Base-by-base conservation (phyloP, 1,140 invertebrate genomes). In the Drosophila orena region DNA sequence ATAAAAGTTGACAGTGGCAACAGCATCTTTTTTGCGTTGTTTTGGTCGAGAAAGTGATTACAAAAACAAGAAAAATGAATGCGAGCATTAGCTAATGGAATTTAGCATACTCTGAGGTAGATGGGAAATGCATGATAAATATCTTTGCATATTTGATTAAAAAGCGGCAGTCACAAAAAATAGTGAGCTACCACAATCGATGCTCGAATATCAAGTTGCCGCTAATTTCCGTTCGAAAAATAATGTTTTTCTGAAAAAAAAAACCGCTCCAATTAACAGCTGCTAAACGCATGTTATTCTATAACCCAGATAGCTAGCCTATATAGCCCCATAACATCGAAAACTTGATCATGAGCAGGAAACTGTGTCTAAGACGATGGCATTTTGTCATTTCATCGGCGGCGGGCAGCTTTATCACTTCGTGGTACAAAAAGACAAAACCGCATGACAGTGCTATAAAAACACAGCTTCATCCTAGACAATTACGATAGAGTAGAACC, bases 401-500 rank as follows among this genome's bases (percentile, higher is more conserved):
- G 43, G 60, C 20, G 61, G 40, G 22, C 65, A 55, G 37, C 65
- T 66, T 69, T 69, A 68, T 47, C 30, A 20, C 30, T 66, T 30
- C 47, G 54, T 66, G 52, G 49, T 42, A 4, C 3, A 17, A 35
- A 47, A 35, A 34, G 43, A 59, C 49, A 49, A 74, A 55, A 58
- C 30, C 52, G 42, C 52, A 66, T 71, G 64, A 71, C 65, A 71
- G 44, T 71, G 68, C 68, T 42, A 70, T 71, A 57, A 70, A 71
- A 57, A 35, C 34, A 17, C 34, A 44, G 52, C 53, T 44, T 49
- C 64, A 71, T 70, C 65, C 68, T 71, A 71, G 68, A 79, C 55
- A 53, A 56, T 77, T 66, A 73, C 49, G 38, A 79, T 65, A 40
- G 43, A 71, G 64, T 57, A 71, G 69, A 70, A 70, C 68, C 68